These are phyloP conservation scores for Zophobas morio DNA, from an alignment of 1,140 invertebrate species.

Conservation along the genomic window DNA sequence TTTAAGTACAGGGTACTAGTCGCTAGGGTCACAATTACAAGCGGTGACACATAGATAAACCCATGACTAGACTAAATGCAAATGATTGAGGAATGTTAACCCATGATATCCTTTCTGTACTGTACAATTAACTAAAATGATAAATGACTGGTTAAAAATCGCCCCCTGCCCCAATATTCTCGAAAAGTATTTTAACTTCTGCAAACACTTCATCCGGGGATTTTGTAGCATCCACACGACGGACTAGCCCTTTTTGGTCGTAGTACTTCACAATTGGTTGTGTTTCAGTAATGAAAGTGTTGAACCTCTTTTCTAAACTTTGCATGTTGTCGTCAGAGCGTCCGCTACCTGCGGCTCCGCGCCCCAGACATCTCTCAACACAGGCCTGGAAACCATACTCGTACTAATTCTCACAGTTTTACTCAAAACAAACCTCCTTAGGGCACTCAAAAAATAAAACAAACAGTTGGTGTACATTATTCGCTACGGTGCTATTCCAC, in stretches of 20 bases:
- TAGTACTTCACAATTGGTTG: conserved; percentile 96
- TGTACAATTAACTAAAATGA: neutral
- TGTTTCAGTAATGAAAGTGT: conserved; percentile 92
- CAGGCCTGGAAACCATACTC: conserved; percentile 73
- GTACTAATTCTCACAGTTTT: conserved; percentile 5
- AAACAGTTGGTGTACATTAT: conserved; percentile 89
- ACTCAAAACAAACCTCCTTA: conserved; percentile 73
- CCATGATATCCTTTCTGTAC: neutral
- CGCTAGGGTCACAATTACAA: no score
- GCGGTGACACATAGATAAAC: neutral
- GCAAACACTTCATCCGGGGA: conserved; percentile 77
- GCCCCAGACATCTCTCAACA: conserved; percentile 85
- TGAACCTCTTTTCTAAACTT: conserved; percentile 90
- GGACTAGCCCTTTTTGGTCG: conserved; percentile 80
- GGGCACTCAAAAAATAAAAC: conserved; percentile 96
- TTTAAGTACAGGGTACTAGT: no score
- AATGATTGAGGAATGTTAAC: conserved; percentile 29
- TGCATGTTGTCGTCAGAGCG: conserved; percentile 96
- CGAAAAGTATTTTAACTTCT: conserved; percentile 60
- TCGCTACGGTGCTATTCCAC: conserved; percentile 90
- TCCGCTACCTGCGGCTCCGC: conserved; percentile 91
- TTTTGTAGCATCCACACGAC: conserved; percentile 82
- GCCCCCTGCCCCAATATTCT: conserved; percentile 47
- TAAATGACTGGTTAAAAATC: conserved; percentile 34
- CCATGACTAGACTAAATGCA: conserved; percentile 42